Evolutionary conservation across 2,888 invertebrate genomes (phyloP).

Genomic region (Gryllus longicercus): DNA sequence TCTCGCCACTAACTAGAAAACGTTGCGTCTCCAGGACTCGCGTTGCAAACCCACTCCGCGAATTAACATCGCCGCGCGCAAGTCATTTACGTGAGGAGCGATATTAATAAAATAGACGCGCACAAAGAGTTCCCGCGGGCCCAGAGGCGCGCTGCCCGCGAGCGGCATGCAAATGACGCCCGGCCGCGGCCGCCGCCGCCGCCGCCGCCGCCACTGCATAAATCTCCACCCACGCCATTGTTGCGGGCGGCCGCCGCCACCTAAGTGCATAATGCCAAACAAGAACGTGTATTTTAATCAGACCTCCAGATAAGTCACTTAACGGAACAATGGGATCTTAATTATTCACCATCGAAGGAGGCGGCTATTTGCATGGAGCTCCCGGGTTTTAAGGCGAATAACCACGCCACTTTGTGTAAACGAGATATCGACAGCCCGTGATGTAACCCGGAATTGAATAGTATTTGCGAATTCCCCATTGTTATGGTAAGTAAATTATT

Average conservation of each 20-base stretch:
- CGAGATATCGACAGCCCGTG: not conserved
- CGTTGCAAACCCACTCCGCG: too few species aligned
- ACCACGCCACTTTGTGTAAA: not conserved
- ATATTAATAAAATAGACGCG: too few species aligned
- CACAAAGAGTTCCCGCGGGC: too few species aligned
- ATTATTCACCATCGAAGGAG: constrained; percentile 5
- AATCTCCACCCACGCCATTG: not conserved
- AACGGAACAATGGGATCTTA: constrained; percentile 8
- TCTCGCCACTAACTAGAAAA: too few species aligned
- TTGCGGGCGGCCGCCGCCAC: not conserved
- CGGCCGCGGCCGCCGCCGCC: too few species aligned
- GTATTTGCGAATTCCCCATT: too few species aligned
- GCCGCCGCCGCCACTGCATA: not conserved
- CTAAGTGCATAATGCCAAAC: not conserved
- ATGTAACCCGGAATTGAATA: too few species aligned
- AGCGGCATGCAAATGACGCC: not conserved
- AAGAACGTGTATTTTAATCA: constrained; percentile 17
- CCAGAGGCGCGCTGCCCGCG: not conserved
- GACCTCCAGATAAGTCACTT: not conserved
- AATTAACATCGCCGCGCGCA: too few species aligned
- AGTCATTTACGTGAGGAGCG: too few species aligned
- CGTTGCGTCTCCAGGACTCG: too few species aligned
- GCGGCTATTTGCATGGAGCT: not conserved
- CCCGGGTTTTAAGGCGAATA: not conserved
- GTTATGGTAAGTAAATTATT: too few species aligned